phyloP scores from a whole-genome alignment of 2,888 invertebrate genomes.

The Netelia melanura region DNA sequence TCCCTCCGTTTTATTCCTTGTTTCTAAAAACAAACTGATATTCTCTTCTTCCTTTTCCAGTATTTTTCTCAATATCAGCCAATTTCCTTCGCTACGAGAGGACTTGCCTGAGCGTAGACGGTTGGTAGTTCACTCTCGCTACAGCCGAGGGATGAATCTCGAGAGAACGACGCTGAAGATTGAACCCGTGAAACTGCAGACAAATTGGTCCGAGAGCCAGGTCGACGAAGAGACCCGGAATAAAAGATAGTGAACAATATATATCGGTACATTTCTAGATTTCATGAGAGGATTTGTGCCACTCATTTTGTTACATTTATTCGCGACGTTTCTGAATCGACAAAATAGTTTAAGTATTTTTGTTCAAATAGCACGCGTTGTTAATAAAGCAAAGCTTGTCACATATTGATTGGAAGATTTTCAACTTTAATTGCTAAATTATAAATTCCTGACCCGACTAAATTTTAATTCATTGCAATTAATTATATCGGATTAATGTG shows the following conservation, averaged over 20 bases:
- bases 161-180: conserved; percentile 6
- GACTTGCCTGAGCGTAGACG: not conserved
- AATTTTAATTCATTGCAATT: not conserved
- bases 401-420: too few relatives aligned
- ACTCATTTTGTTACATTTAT: not conserved
- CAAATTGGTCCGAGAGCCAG: not conserved
- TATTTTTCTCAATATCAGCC: conserved; percentile 32
- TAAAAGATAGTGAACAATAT: not conserved
- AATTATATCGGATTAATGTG: conserved; percentile 22
- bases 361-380: too few relatives aligned
- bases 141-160: conserved; percentile 25
- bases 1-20: conserved; percentile 12
- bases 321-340: not conserved
- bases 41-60: conserved; percentile 14
- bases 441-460: not conserved
- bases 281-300: not conserved
- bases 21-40: conserved; percentile 37
- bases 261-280: not conserved
- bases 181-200: not conserved
- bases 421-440: not conserved
- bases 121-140: conserved; percentile 25
- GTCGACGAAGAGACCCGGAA: not conserved
- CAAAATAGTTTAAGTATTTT: not conserved
- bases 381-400: too few relatives aligned
- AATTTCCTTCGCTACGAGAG: conserved; percentile 36